Evolutionary conservation across 2,113 vertebrate genomes (phyloP).

Genomic region (Montifringilla adamsi): DNA sequence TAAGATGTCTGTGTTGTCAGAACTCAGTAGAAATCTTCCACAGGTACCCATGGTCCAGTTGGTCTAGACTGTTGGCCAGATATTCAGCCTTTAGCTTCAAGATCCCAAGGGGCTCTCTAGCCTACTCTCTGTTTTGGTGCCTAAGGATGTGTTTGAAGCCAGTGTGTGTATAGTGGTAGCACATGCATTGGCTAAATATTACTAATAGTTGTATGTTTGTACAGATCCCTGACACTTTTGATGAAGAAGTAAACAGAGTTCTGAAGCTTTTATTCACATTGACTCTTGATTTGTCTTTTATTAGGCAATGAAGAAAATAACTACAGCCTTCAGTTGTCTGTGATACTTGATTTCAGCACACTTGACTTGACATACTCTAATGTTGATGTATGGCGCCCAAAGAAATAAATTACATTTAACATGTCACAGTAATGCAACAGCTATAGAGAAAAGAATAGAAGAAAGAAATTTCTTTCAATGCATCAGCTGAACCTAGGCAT

Average conservation of each 20-base stretch:
- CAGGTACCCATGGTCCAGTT: background rate
- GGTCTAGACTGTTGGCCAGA: background rate
- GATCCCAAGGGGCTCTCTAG: background rate
- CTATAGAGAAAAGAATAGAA: background rate
- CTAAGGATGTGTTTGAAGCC: background rate
- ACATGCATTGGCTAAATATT: background rate
- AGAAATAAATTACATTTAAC: background rate
- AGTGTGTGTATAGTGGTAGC: background rate
- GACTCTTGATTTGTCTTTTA: background rate
- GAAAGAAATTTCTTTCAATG: background rate
- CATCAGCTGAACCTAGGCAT: background rate
- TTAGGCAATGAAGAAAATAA: slow-evolving; percentile 77
- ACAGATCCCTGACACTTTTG: background rate
- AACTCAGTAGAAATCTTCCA: background rate
- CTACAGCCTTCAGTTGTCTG: slow-evolving; percentile 60
- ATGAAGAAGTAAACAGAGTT: background rate
- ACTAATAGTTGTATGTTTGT: background rate
- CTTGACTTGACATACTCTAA: background rate
- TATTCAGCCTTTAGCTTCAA: background rate
- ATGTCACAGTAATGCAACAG: background rate
- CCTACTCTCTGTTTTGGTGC: background rate
- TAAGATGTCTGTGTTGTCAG: background rate
- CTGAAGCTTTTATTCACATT: background rate
- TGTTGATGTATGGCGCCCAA: background rate
- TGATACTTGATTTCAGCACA: background rate